Base-by-base conservation (phyloP, 2,113 vertebrate genomes). In the Anarrhichthys ocellatus region DNA sequence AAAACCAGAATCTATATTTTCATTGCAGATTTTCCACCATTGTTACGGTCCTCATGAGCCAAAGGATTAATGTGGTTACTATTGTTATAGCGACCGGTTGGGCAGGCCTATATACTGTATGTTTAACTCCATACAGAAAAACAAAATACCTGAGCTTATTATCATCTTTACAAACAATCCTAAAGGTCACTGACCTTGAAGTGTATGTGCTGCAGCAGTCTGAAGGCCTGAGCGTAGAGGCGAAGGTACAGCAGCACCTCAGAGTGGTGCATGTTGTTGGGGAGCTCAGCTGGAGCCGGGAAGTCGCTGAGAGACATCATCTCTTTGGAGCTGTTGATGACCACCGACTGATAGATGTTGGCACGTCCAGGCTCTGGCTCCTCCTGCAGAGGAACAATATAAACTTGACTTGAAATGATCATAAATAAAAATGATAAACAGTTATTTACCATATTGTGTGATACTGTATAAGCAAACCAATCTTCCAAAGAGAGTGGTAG, bases 281-380 rank as follows among this genome's bases (percentile, higher is more conserved):
- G 95, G 46, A 93, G 94, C 52, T 96, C 73, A 0, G 93, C 96
- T 0, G 96, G 96, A 62, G 96, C 92, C 34, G 94, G 97, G 78
- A 96, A 97, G 90, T 98, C 96, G 0, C 96, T 98, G 94, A 93
- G 96, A 63, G 96, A 93, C 95, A 96, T 96, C 94, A 95, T 95
- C 89, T 97, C 96, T 78, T 97, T 97, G 81, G 96, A 97, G 65
- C 95, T 96, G 89, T 97, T 97, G 91, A 96, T 94, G 77, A 97
- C 74, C 82, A 97, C 93, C 0, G 96, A 85, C 52, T 78, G 20
- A 29, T 91, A 92, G 68, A 92, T 89, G 81, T 87, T 91, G 61
- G 84, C 73, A n/a, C 59, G 48, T 22, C 80, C 86, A 15, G 63
- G 80, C 73, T 87, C 88, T 2, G 86, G 86, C 22, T 58, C 48